These are phyloP conservation scores for Euschistus heros DNA, from an alignment of 1,140 invertebrate species.

Conservation along the genomic window DNA sequence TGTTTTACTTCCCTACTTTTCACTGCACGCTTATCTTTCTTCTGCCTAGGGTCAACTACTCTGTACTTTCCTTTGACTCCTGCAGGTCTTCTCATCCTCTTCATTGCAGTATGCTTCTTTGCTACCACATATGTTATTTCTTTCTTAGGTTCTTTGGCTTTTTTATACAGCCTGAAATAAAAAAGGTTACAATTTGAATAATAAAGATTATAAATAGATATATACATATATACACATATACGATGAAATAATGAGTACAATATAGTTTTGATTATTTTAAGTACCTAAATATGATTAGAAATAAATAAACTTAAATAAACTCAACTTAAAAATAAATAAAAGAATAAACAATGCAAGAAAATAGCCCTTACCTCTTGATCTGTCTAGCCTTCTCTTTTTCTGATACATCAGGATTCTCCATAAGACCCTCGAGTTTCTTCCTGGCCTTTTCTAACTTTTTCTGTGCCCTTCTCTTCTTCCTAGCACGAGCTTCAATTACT, in stretches of 20 bases:
- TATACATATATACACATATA: neutral
- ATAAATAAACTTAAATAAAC: neutral
- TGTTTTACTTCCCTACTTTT: constrained; percentile 24
- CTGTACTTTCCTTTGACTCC: constrained; percentile 88
- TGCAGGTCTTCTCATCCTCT: constrained; percentile 61
- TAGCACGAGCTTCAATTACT: constrained; percentile 93
- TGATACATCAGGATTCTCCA: constrained; percentile 80
- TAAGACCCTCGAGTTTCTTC: constrained; percentile 85
- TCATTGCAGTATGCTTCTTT: constrained; percentile 74
- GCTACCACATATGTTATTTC: constrained; percentile 90
- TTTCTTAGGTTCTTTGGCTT: constrained; percentile 70
- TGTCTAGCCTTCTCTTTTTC: constrained; percentile 87
- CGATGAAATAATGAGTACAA: neutral
- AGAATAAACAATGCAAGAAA: neutral
- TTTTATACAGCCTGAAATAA: constrained; percentile 76
- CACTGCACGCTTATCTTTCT: constrained; percentile 61
- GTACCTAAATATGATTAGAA: neutral
- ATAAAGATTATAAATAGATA: neutral
- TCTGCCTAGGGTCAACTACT: constrained; percentile 90
- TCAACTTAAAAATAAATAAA: neutral
- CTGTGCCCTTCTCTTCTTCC: constrained; percentile 84
- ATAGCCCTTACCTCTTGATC: constrained; percentile 65
- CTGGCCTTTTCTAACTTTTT: constrained; percentile 85
- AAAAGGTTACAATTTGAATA: constrained; percentile 1
- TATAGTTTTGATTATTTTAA: neutral